phyloP scores from a whole-genome alignment of 2,113 vertebrate genomes.

The Hyperoodon ampullatus region DNA sequence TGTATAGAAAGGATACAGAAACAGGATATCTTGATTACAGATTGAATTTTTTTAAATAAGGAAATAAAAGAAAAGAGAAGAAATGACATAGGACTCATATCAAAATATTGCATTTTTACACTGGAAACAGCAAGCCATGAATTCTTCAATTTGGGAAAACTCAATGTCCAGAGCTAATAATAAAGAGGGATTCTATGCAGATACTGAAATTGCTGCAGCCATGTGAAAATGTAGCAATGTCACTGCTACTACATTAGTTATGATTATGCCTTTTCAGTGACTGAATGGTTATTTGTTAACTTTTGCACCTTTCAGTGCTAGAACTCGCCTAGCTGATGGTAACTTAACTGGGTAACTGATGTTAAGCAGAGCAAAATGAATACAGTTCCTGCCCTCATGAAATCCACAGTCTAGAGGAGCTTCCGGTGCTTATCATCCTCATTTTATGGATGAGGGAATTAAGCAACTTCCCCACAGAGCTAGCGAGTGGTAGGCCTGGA shows the following conservation, averaged over 20 bases:
- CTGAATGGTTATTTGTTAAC: not conserved
- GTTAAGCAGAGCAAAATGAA: not conserved
- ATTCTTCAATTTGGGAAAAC: conserved; percentile 12
- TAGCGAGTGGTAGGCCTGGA: not conserved
- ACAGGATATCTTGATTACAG: conserved; percentile 4
- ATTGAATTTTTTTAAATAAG: not conserved
- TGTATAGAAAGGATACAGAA: conserved; percentile 50
- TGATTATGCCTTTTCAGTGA: not conserved
- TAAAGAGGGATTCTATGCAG: not conserved
- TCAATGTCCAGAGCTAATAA: not conserved
- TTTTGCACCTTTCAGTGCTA: not conserved
- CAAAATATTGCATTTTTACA: not conserved
- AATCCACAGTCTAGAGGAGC: not conserved
- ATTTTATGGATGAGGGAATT: not conserved
- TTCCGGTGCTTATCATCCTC: not conserved
- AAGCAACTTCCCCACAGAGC: not conserved
- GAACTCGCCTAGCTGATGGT: not conserved
- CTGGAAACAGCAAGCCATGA: not conserved
- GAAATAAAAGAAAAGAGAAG: not conserved
- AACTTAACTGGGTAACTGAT: not conserved
- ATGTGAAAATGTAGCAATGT: not conserved
- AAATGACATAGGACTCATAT: not conserved
- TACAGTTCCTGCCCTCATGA: not conserved
- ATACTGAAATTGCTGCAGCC: not conserved
- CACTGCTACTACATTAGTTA: not conserved